phyloP scores from a whole-genome alignment of 2,888 invertebrate species.

The Trilocha varians region DNA sequence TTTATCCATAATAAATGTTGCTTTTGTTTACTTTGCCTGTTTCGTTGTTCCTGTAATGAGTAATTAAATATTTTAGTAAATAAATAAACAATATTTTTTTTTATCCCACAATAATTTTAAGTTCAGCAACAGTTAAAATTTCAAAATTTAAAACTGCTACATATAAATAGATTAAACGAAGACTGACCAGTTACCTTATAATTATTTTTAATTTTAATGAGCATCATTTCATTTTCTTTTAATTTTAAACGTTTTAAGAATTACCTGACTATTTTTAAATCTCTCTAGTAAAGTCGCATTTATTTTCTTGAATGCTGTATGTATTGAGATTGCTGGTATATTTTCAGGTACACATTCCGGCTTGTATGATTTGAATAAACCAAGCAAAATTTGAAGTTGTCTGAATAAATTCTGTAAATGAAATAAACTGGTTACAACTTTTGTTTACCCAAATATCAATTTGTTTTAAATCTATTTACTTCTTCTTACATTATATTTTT shows the following conservation, averaged over 20 bases:
- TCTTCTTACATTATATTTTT: too few relatives aligned
- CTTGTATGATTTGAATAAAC: conserved; percentile 61
- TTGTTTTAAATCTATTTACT: too few relatives aligned
- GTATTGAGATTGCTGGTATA: conserved; percentile 52
- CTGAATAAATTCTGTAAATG: conserved; percentile 46
- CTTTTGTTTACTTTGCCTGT: conserved; percentile 22
- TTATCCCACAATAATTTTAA: too few relatives aligned
- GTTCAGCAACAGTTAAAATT: too few relatives aligned
- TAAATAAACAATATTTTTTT: too few relatives aligned
- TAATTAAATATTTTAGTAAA: neutral
- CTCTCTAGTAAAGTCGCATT: conserved; percentile 38
- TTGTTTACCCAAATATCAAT: too few relatives aligned
- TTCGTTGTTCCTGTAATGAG: conserved; percentile 36
- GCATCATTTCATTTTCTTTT: too few relatives aligned
- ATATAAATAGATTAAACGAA: too few relatives aligned
- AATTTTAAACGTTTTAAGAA: conserved; percentile 3
- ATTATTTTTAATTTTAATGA: too few relatives aligned
- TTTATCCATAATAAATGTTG: conserved; percentile 48
- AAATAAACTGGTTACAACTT: too few relatives aligned
- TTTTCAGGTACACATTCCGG: conserved; percentile 66
- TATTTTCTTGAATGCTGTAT: conserved; percentile 52
- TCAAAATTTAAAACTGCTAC: too few relatives aligned
- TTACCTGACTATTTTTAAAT: conserved; percentile 51
- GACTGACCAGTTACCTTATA: too few relatives aligned
- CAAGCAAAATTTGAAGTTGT: conserved; percentile 53